Evolutionary conservation across 2,888 invertebrate species (phyloP), one percentile per base, ranked within the genome.

Genomic region (Heliconius ethilla): DNA sequence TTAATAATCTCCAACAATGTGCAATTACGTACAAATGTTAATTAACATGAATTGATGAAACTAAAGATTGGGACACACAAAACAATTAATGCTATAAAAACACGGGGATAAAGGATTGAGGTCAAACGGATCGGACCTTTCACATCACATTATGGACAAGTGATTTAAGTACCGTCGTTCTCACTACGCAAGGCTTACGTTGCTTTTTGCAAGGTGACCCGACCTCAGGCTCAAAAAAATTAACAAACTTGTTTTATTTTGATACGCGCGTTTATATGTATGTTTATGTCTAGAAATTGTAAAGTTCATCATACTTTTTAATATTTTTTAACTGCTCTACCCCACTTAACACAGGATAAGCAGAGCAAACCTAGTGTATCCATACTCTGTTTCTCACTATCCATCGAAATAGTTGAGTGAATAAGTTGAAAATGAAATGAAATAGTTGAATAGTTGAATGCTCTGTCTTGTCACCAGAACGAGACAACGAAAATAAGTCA

Each of bases 51-150:
- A 81, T 80, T 80, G 77, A 78, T 75, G 78, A 83, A 83, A 84
- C 83, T 84, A 85, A 84, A 83, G 82, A 85, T 83, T 83, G 81
- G 83, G 83, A 77, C 81, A 82, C 82, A 82, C 83, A 83, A 75
- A 82, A 81, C 81, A 85, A 84, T 84, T 83, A 84, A 84, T 82
- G 78, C 70, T 74, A n/a, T 75, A 70, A 45, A 55, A 72, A 72
- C 72, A 75, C 65, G 82, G 82, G 81, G 82, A 82, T 81, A 82
- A 82, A 82, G 83, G 82, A 86, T 85, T 83, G 86, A 83, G 86
- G 87, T 84, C 86, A 82, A 72, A 70, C 78, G 75, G 78, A 79
- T 80, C 81, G 83, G 82, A 86, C 86, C 85, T 86, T 86, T 86
- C 85, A 85, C 86, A 85, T 85, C 83, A 81, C 75, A 77, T 83